These are phyloP conservation scores for Anaspis maculata DNA, from an alignment of 2,888 invertebrate genomes.

Conservation along the genomic window DNA sequence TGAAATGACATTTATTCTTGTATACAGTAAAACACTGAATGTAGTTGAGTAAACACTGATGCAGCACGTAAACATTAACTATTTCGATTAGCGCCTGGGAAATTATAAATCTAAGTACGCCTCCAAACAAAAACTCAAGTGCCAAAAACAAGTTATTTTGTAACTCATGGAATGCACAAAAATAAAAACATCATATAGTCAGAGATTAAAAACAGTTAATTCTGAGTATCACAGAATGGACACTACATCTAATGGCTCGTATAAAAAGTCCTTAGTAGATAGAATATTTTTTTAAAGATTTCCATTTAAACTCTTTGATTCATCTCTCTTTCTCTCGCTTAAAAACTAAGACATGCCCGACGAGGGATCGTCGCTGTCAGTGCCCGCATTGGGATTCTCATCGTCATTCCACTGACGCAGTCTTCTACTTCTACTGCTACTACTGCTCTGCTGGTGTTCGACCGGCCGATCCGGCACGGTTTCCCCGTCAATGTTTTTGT, in stretches of 20 bases:
- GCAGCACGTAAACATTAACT: no score
- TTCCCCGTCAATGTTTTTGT: conserved; percentile 32
- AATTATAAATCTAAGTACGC: no score
- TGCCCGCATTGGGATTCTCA: no score
- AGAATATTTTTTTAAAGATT: conserved; percentile 25
- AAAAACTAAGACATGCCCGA: conserved; percentile 44
- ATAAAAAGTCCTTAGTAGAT: conserved; percentile 40
- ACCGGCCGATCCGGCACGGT: conserved; percentile 13
- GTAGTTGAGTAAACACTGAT: no score
- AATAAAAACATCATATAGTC: no score
- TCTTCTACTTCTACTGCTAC: conserved; percentile 15
- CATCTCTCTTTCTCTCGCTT: no score
- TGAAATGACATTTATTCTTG: no score
- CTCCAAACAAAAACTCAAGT: no score
- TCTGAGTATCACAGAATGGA: conserved; percentile 46
- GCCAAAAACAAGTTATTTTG: no score
- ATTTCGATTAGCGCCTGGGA: no score
- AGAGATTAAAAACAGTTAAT: conserved; percentile 36
- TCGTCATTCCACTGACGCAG: conserved; percentile 12
- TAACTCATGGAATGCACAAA: no score
- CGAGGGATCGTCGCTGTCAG: conserved; percentile 42
- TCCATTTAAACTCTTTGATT: conserved; percentile 7
- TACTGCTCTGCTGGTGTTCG: conserved; percentile 12
- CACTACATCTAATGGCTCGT: conserved; percentile 44
- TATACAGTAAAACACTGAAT: no score